phyloP scores from a whole-genome alignment of 2,888 invertebrate species.

The Gortyna flavago region DNA sequence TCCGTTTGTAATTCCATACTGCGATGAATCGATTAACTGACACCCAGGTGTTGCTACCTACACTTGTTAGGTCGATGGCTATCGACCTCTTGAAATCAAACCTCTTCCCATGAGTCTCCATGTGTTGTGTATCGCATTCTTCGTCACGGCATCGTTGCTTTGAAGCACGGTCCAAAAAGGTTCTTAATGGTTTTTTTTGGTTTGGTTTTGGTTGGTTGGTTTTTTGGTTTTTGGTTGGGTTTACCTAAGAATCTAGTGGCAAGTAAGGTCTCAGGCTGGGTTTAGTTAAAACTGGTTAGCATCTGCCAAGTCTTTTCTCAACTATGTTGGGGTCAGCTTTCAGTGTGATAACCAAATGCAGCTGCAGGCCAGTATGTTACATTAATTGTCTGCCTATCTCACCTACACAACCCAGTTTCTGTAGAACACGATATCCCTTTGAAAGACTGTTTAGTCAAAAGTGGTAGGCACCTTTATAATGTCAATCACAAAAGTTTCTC shows the following conservation, averaged over 20 bases:
- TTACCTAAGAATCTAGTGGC: background rate
- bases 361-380: background rate
- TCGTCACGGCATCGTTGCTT: constrained; percentile 57
- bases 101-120: constrained; percentile 42
- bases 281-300: background rate
- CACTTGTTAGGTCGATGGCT: constrained; percentile 42
- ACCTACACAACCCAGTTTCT: background rate
- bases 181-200: constrained; percentile 5
- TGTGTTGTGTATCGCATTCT: constrained; percentile 50
- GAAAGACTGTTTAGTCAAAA: background rate
- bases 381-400: background rate
- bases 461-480: background rate
- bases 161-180: background rate
- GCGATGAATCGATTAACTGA: constrained; percentile 39
- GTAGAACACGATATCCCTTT: background rate
- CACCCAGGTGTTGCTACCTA: constrained; percentile 38
- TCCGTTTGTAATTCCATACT: constrained; percentile 26
- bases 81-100: constrained; percentile 45
- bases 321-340: background rate
- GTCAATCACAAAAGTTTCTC: background rate
- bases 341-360: background rate
- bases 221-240: too few relatives aligned
- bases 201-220: too few relatives aligned
- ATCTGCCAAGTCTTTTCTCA: background rate
- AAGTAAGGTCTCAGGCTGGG: background rate